Conservation (phyloP, 2,113 vertebrate genomes). For the Leptocoma aspasia region DNA sequence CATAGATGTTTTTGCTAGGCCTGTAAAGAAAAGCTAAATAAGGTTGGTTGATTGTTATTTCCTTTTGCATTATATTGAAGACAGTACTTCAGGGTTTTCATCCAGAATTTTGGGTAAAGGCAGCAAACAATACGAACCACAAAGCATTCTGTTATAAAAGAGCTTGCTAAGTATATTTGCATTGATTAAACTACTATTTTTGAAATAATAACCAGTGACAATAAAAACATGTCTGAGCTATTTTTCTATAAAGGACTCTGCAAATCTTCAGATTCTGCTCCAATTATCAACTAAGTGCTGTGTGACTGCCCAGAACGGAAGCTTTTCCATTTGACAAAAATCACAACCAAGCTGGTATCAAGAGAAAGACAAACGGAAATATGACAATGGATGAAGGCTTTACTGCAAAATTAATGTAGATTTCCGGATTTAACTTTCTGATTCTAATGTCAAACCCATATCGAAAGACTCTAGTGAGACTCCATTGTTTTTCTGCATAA, state of each 20-base stretch:
- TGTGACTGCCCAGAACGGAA: constrained; percentile 1
- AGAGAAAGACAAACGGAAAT: not conserved
- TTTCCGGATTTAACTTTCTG: constrained; percentile 21
- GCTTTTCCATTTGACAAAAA: not conserved
- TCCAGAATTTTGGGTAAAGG: not conserved
- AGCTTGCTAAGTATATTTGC: not conserved
- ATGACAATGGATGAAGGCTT: constrained; percentile 15
- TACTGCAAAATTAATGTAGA: constrained; percentile 16
- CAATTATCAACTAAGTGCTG: not conserved
- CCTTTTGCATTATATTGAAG: not conserved
- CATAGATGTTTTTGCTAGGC: not conserved
- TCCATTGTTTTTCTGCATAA: constrained; percentile 33
- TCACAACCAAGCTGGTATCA: not conserved
- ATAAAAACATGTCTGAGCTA: not conserved
- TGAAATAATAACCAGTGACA: not conserved
- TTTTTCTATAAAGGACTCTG: not conserved
- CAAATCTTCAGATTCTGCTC: constrained; percentile 23
- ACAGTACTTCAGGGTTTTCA: not conserved
- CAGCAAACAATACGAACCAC: not conserved
- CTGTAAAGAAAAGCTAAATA: not conserved
- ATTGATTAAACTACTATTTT: constrained; percentile 25
- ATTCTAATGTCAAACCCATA: constrained; percentile 35
- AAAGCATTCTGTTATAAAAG: not conserved
- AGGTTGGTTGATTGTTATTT: too few species aligned
- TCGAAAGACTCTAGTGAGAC: constrained; percentile 20